Evolutionary conservation across 2,888 invertebrate genomes (phyloP).

Genomic region (Mamestra brassicae): DNA sequence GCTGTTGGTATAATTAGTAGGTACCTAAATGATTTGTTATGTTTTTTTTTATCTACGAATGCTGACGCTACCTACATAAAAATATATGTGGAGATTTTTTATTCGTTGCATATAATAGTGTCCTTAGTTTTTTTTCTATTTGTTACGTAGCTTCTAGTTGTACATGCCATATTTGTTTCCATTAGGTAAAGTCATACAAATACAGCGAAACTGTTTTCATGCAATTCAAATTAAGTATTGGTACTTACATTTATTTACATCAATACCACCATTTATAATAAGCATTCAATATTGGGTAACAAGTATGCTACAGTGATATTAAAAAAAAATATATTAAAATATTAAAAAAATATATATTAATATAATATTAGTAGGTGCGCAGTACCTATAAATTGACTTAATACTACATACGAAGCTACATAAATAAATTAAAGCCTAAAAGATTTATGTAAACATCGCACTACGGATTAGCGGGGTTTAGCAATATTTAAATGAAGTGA

Average conservation of each 20-base stretch:
- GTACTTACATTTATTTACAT: neutral
- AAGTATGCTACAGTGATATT: neutral
- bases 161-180: neutral
- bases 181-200: neutral
- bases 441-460: neutral
- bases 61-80: too few relatives aligned
- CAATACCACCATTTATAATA: too few relatives aligned
- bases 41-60: too few relatives aligned
- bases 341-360: neutral
- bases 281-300: too few relatives aligned
- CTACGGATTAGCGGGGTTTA: slow-evolving; percentile 11
- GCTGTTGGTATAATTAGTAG: neutral
- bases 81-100: neutral
- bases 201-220: neutral
- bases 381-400: neutral
- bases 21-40: too few relatives aligned
- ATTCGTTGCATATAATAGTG: neutral
- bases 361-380: too few relatives aligned
- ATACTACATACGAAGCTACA: neutral
- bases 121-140: too few relatives aligned
- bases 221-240: neutral
- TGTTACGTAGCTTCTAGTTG: too few relatives aligned
- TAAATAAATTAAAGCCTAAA: slow-evolving; percentile 4
- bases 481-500: slow-evolving; percentile 15
- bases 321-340: neutral